Base-by-base conservation (phyloP, 2,797 vertebrate genomes). In the Gymnopithys bicolor region DNA sequence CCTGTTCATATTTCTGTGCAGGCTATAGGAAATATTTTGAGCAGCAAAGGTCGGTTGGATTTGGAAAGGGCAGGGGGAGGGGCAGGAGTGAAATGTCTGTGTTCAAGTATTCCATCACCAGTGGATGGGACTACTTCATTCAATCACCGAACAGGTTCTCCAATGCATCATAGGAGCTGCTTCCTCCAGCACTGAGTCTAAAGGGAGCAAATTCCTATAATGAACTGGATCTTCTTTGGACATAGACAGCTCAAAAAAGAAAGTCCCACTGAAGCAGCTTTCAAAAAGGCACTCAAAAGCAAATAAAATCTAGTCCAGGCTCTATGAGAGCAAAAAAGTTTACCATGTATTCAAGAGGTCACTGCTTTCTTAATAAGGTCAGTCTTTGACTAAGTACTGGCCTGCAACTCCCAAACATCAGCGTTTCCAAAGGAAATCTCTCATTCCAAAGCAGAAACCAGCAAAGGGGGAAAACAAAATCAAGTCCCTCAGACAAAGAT, bases 221-320 rank as follows among this genome's bases (percentile, higher is more conserved):
- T 93, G 78, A 91, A 95, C 86, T 62, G 96, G 97, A 97, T 97
- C 87, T 96, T 98, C 98, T 98, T 97, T 98, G 98, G 98, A 97
- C 97, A 97, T 97, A 97, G 92, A 97, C 97, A 98, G 97, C 97
- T 97, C 92, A 97, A 97, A 97, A 97, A 98, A 98, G 98, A 98
- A 94, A 98, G 98, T 98, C 98, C 98, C 97, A 97, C 97, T 98
- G 98, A 98, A 99, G 99, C 98, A 99, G 99, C 99, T 98, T 99
- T 99, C 98, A 98, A 98, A 99, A 99, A 99, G 99, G 99, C 99
- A 99, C 99, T 99, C 98, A 98, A 99, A 99, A 99, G 98, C 98
- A 99, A 99, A 99, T 98, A 97, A 98, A 98, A 98, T 97, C 95
- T 97, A 98, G 98, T 98, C 98, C 98, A 97, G 97, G 98, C 98